Conservation (phyloP, 2,888 invertebrate genomes). For the Eurytoma adleriae region DNA sequence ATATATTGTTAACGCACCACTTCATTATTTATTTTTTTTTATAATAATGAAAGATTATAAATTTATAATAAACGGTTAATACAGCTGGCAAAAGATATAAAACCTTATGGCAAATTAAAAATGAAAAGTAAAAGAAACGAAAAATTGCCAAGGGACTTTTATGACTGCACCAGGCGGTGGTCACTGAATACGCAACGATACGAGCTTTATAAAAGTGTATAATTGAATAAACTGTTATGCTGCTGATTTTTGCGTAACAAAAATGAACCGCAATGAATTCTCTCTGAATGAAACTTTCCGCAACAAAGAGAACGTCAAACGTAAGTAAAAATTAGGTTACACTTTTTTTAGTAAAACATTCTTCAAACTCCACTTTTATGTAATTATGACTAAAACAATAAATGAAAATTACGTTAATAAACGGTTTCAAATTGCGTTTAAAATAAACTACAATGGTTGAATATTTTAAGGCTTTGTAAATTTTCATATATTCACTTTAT, state of each 20-base stretch:
- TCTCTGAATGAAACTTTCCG: not conserved
- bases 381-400: not conserved
- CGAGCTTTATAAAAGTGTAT: slow-evolving; percentile 28
- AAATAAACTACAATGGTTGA: not conserved
- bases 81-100: slow-evolving; percentile 17
- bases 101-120: slow-evolving; percentile 29
- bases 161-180: slow-evolving; percentile 38
- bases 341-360: no score
- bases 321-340: slow-evolving; percentile 2
- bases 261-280: slow-evolving; percentile 10
- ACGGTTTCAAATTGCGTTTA: not conserved
- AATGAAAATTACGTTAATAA: not conserved
- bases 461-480: not conserved
- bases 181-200: not conserved
- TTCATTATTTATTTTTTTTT: not conserved
- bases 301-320: not conserved
- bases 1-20: not conserved
- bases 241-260: slow-evolving; percentile 32
- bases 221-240: slow-evolving; percentile 38
- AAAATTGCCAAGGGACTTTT: slow-evolving; percentile 38
- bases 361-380: not conserved
- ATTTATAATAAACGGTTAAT: slow-evolving; percentile 12
- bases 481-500: no score
- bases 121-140: slow-evolving; percentile 22
- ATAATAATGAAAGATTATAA: not conserved